Conservation (phyloP, 53 echinoderm and acorn worm genomes). For the Zoroaster sp. region DNA sequence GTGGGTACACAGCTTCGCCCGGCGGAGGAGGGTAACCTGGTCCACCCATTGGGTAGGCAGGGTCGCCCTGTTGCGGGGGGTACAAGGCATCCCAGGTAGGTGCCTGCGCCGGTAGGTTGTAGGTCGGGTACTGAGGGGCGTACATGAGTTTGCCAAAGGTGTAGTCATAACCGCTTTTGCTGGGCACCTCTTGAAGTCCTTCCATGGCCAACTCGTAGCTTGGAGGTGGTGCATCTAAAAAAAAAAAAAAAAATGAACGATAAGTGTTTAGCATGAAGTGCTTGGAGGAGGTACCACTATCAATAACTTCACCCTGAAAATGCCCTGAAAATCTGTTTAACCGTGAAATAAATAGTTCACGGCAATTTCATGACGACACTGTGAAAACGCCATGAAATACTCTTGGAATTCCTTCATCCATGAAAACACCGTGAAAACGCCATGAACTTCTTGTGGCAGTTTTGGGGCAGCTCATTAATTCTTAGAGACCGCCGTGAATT, state of each 20-base stretch:
- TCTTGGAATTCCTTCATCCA: no score
- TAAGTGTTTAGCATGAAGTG: no score
- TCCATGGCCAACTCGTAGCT: constrained; percentile 57
- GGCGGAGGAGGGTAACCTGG: constrained; percentile 10
- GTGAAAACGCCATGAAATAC: no score
- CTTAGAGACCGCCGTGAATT: no score
- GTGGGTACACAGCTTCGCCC: neutral
- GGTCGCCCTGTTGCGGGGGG: neutral
- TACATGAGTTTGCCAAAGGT: constrained; percentile 67
- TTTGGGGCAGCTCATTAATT: no score
- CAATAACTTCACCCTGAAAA: no score
- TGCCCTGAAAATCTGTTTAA: no score
- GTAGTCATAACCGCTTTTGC: constrained; percentile 49
- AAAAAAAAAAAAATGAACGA: neutral
- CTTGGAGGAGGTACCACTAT: no score
- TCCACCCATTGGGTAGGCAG: neutral
- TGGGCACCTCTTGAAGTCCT: constrained; percentile 54
- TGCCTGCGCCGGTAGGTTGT: constrained; percentile 30
- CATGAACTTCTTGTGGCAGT: no score
- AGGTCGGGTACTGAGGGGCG: constrained; percentile 71
- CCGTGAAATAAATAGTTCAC: no score
- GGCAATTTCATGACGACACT: no score
- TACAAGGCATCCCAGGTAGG: constrained; percentile 14
- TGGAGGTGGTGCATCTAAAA: constrained; percentile 57
- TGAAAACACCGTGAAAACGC: no score